Evolutionary conservation across 35 echinoderm and acorn worm species (phyloP), one percentile per base, ranked within the genome.

Genomic region (Lytechinus variegatus): DNA sequence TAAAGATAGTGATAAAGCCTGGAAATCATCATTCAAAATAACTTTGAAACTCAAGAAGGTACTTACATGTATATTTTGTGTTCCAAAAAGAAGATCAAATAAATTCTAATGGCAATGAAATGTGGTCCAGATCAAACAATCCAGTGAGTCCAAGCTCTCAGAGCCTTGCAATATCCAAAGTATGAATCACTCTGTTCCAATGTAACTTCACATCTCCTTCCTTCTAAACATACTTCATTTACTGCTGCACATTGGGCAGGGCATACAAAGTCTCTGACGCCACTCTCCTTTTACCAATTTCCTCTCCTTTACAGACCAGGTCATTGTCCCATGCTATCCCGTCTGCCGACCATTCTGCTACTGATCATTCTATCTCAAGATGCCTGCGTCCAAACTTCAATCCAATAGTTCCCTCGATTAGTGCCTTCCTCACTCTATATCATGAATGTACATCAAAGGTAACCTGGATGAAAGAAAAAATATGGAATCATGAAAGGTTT

Each of bases 211-310:
- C 66, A 79, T 79, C 66, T 79, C 66, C 66, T 79, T 0, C 19
- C 2, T 71, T 19, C 61, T 24, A 79, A 79, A 19, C 66, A 79
- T 79, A 79, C 66, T 79, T 79, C 12, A 79, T 79, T 24, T 24
- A 79, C 66, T 79, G 19, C 66, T 79, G 66, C 24, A 24, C n/a
- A 24, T 7, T 79, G 66, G 21, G 66, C 66, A 79, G 66, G 66
- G 66, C 21, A 79, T 79, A 79, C 19, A 79, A 79, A 79, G 66
- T 33, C 2, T 52, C 88, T 90, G 88, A 90, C 88, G 88, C 88
- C 88, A 90, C 88, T 90, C 27, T 54, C 14, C 29, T 90, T 90
- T 29, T 52, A 44, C 88, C 88, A 90, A 90, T 90, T 90, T 90
- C 88, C 88, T 90, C 88, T 90, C 88, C 88, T 90, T 44, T 90